Evolutionary conservation across 2,888 invertebrate species (phyloP), one percentile per base, ranked within the genome.

Genomic region (Drosophila crucigera): DNA sequence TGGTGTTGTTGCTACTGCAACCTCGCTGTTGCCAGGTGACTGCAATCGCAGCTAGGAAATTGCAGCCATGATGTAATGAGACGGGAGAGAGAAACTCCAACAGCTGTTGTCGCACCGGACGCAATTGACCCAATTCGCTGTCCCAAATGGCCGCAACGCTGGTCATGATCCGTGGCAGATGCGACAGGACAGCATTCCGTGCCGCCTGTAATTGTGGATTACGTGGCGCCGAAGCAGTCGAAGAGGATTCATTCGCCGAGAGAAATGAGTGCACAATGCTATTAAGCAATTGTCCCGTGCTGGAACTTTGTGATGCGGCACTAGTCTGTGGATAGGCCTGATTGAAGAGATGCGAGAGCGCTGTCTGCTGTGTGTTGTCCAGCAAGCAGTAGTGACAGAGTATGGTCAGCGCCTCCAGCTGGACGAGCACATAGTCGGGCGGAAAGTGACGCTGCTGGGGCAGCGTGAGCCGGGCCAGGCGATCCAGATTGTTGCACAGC

Each of bases 41-140:
- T 1, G 97, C 96, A 71, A 98, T 95, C 4, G 97, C 97, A 10
- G 97, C 96, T 68, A 98, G 94, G 86, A 98, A 96, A 91, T 96
- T 96, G 22, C 95, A 94, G 16, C 97, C 96, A 92, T 98, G 97
- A 90, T 97, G 96, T 65, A 97, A 95, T 10, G 97, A 96, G 59
- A 98, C 95, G 0, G 98, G 98, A 85, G 97, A 97, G 6, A 98
- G 93, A 80, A 98, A 96, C 91, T 97, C 97, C 83, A 98, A 93
- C 56, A 98, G 94, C 83, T 97, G 96, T 83, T 97, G 96, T 75
- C 96, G 96, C 16, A 97, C 96, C 35, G 92, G 92, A 1, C 93
- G 88, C 63, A 93, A 76, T 66, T 93, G 93, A 0, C 93, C 93
- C 77, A 96, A 94, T 92, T 96, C 95, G 41, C 96, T 96, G 89